Conservation (phyloP, 2,113 vertebrate genomes). For the Heterotilapia buettikoferi region DNA sequence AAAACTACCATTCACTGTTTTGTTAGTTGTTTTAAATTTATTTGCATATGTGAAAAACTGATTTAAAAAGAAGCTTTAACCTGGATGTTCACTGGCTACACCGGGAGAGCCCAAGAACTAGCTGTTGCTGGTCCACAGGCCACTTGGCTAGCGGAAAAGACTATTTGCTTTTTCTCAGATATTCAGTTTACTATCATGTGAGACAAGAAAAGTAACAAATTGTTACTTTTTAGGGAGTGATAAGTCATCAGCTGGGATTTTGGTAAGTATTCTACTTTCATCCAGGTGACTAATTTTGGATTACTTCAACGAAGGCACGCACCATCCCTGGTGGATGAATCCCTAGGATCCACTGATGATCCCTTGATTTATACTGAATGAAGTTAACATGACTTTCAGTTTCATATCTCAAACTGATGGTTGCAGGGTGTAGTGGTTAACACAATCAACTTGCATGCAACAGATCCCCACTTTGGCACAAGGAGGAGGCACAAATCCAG, state of each 20-base stretch:
- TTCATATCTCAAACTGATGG: not conserved
- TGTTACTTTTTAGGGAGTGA: not conserved
- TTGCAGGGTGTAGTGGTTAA: not conserved
- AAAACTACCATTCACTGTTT: not conserved
- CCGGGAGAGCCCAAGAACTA: not conserved
- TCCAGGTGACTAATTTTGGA: not conserved
- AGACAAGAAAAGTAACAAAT: not conserved
- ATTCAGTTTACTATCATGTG: not conserved
- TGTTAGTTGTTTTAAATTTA: not conserved
- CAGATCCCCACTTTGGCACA: not conserved
- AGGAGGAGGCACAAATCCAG: not conserved
- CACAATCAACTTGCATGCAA: not conserved
- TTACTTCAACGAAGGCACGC: not conserved
- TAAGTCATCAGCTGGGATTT: not conserved
- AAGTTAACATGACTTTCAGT: not conserved
- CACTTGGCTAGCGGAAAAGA: not conserved
- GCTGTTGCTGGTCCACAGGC: not conserved
- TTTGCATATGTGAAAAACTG: not conserved
- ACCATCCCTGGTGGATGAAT: not conserved
- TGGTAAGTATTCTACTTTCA: not conserved
- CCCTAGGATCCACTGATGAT: not conserved
- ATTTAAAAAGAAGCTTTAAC: not conserved
- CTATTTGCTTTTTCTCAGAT: not conserved
- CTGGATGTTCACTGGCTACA: not conserved
- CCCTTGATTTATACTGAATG: not conserved